Conservation (phyloP, 1,140 invertebrate genomes). For the Lerema accius region DNA sequence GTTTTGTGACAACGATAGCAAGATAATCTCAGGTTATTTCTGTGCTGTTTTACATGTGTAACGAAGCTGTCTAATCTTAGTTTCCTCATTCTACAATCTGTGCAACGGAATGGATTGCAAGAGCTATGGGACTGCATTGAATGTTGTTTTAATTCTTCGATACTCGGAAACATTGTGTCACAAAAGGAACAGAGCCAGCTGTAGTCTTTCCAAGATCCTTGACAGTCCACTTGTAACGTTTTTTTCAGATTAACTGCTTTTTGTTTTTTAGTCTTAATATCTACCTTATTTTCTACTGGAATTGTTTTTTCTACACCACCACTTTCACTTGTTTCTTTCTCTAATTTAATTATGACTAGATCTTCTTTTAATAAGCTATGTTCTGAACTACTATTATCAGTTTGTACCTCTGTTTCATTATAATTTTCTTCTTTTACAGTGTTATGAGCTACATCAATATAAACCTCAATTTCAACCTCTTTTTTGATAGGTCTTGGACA, state of each 20-base stretch:
- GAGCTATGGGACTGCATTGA: slow-evolving; percentile 47
- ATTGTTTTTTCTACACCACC: no score
- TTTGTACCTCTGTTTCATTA: no score
- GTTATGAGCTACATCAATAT: no score
- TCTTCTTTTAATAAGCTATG: no score
- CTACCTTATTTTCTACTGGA: no score
- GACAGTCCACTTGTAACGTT: no score
- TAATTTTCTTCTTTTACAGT: no score
- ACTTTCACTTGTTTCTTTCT: no score
- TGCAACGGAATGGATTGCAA: slow-evolving; percentile 57
- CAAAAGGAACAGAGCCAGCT: slow-evolving; percentile 61
- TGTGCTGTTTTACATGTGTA: slow-evolving; percentile 44
- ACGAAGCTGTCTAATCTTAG: slow-evolving; percentile 43
- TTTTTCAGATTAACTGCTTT: no score
- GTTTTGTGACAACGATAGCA: slow-evolving; percentile 44
- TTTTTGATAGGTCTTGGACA: background rate
- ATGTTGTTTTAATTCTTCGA: slow-evolving; percentile 52
- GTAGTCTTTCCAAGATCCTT: slow-evolving; percentile 56
- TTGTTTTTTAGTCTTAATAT: background rate
- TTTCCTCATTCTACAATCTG: slow-evolving; percentile 48
- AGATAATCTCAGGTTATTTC: slow-evolving; percentile 41
- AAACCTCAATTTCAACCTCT: slow-evolving; percentile 29
- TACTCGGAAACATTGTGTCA: slow-evolving; percentile 52
- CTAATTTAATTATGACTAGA: no score
- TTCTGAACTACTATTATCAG: no score